Conservation (phyloP, 2,113 vertebrate species). For the Glaucomys volans region DNA sequence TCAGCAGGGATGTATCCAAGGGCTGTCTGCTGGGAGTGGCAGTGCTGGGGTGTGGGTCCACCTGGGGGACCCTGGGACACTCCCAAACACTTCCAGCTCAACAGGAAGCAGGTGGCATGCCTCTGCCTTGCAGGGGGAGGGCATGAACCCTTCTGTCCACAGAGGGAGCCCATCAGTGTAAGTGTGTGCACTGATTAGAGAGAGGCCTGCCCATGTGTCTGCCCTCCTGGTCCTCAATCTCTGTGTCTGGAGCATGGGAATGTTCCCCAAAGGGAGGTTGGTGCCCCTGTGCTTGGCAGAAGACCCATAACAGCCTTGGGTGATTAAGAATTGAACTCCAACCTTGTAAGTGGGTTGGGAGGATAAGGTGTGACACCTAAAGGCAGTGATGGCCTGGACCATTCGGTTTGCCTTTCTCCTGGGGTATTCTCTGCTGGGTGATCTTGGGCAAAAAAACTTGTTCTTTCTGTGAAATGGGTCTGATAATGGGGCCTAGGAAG, state of each 20-base stretch:
- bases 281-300: background rate
- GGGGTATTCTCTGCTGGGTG: background rate
- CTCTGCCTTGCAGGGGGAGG: background rate
- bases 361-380: background rate
- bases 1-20: background rate
- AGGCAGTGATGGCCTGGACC: background rate
- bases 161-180: background rate
- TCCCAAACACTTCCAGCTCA: background rate
- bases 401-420: background rate
- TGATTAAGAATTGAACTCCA: background rate
- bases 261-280: background rate
- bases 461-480: constrained; percentile 4
- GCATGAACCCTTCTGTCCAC: background rate
- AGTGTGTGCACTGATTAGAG: background rate
- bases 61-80: background rate
- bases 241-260: fast-evolving
- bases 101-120: background rate
- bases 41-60: background rate
- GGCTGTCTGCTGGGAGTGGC: background rate
- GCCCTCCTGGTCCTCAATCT: background rate
- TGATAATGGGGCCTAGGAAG: background rate
- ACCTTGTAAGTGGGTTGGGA: background rate
- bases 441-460: background rate
- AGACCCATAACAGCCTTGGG: too few species aligned
- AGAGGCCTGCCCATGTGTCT: background rate